Percentiles rank a stretch among this genome's conserved stretches.
phyloP scores from a whole-genome alignment of 2,888 invertebrate species.

The Paralinhomoeus sp. region DNA sequence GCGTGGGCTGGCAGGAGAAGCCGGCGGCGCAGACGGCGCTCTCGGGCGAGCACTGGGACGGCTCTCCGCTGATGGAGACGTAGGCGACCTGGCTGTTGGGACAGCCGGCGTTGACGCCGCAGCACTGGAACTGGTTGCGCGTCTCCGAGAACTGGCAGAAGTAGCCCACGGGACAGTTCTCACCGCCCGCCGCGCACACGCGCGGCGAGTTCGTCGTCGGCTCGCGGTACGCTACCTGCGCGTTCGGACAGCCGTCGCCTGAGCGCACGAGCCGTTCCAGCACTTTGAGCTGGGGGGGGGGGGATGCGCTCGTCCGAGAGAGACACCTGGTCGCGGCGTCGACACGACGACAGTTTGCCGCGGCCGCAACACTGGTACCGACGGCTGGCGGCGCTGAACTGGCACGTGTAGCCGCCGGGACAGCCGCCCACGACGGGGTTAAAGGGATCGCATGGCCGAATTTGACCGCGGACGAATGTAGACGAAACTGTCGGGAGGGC shows the following conservation, averaged over 20 bases:
- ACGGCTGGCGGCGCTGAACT: conserved; percentile 8
- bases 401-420: conserved; percentile 13
- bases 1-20: background rate
- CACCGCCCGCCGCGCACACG: conserved; percentile 7
- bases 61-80: background rate
- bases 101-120: conserved; percentile 8
- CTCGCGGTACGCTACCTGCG: conserved; percentile 15
- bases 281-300: too few species aligned
- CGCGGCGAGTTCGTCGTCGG: conserved; percentile 10
- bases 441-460: conserved; percentile 14
- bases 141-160: conserved; percentile 12
- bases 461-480: conserved; percentile 6
- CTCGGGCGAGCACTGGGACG: background rate
- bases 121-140: conserved; percentile 14
- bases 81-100: background rate
- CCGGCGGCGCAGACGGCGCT: background rate
- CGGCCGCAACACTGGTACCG: conserved; percentile 3
- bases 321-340: too few species aligned
- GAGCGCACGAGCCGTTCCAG: too few species aligned
- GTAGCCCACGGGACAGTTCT: conserved; percentile 13
- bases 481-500: conserved; percentile 11
- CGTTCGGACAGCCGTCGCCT: conserved; percentile 14
- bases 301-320: too few species aligned
- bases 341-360: background rate
- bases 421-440: conserved; percentile 18